These are phyloP conservation scores for Andricus quercusramuli DNA, from an alignment of 2,888 invertebrate species.

Conservation along the genomic window DNA sequence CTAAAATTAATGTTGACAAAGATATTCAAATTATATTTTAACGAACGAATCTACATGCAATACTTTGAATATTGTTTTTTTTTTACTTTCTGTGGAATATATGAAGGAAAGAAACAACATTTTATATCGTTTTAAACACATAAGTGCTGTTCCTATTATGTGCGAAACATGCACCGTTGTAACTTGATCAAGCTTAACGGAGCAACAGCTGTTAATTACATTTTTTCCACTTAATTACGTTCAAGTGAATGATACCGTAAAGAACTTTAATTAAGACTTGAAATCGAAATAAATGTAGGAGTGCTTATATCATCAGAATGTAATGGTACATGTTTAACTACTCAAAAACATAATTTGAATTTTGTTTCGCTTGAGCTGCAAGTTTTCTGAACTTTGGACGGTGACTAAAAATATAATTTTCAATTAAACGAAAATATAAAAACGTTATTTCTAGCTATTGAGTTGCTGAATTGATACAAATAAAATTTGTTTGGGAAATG, in stretches of 20 bases:
- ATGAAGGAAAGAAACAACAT: background rate
- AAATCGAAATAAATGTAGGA: background rate
- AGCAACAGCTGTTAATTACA: conserved; percentile 69
- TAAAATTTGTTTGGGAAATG: no score
- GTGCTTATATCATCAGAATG: background rate
- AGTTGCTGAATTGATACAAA: no score
- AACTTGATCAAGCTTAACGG: conserved; percentile 45
- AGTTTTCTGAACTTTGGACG: no score
- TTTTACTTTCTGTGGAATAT: background rate
- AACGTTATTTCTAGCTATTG: no score
- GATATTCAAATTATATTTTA: no score
- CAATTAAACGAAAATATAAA: no score
- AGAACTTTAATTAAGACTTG: background rate
- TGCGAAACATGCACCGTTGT: background rate
- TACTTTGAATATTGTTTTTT: no score
- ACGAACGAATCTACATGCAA: no score
- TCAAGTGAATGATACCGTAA: conserved; percentile 41
- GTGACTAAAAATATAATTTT: no score
- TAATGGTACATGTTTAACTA: background rate
- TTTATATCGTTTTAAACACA: background rate
- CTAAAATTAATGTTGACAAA: no score
- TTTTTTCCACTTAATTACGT: conserved; percentile 61
- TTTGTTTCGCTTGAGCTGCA: no score
- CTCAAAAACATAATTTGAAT: background rate
- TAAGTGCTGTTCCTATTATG: background rate